Conservation (phyloP, 2,797 vertebrate genomes). For the Cynodonichthys magdalenae region DNA sequence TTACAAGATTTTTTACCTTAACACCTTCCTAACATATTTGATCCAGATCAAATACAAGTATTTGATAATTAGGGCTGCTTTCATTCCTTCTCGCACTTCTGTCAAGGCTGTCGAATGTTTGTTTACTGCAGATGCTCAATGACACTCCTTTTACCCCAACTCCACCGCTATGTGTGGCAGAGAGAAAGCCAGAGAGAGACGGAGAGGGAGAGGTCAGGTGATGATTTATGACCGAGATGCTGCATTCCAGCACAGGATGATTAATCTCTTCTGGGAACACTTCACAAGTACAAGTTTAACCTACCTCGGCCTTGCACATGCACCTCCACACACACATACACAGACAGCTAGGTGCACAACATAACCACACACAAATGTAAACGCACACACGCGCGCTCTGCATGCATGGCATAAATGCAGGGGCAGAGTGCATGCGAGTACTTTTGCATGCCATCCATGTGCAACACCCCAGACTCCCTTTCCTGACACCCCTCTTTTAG, state of each 20-base stretch:
- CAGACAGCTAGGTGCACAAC: background rate
- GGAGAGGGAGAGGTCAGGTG: constrained; percentile 73
- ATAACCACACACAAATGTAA: too few species aligned
- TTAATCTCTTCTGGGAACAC: constrained; percentile 88
- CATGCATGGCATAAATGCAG: constrained; percentile 69
- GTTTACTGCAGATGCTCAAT: constrained; percentile 66
- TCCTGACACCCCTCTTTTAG: constrained; percentile 23
- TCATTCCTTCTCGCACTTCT: constrained; percentile 32
- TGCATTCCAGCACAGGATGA: constrained; percentile 82
- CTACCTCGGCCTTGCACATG: constrained; percentile 77
- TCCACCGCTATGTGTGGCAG: constrained; percentile 54
- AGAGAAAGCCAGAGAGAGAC: constrained; percentile 41
- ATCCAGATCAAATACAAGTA: constrained; percentile 5
- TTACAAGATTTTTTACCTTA: background rate
- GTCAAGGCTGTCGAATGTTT: constrained; percentile 63
- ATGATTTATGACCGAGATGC: constrained; percentile 85
- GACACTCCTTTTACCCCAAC: constrained; percentile 69
- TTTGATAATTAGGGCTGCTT: constrained; percentile 53
- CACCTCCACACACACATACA: constrained; percentile 30
- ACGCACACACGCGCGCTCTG: constrained; percentile 17
- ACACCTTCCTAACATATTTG: background rate
- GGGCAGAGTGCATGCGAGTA: constrained; percentile 68
- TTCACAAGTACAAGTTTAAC: constrained; percentile 86
- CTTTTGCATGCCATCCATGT: constrained; percentile 71
- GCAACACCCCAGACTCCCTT: constrained; percentile 16